Base-by-base conservation (phyloP, 2,797 vertebrate species). In the Betta splendens region DNA sequence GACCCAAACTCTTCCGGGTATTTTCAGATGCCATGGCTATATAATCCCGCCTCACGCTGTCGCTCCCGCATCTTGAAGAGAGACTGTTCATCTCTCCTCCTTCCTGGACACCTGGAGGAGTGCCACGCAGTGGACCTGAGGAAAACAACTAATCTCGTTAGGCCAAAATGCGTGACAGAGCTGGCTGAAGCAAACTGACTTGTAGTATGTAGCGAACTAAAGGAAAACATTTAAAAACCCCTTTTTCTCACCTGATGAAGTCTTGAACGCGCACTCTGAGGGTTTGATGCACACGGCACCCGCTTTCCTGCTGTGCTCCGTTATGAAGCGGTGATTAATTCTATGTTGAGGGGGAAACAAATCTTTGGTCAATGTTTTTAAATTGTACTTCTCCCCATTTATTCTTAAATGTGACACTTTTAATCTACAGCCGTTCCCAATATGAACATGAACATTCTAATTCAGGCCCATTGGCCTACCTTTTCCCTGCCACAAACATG, bases 241-340 rank as follows among this genome's bases (percentile, higher is more conserved):
- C 25, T 26, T 25, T 25, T 7, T 13, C 70, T 85, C 57, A 92
- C 93, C 93, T 93, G 86, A 94, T 94, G 83, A 95, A 94, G 93
- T 94, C 88, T 94, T 95, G 89, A 95, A 95, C 63, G 94, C 93
- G 94, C 93, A 32, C 93, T 94, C 89, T 94, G 93, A 21, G 94
- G 93, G 85, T n/a, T 95, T 95, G 88, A 95, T 95, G 80, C 94
- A 95, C 75, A 95, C 5, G 94, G 93, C 32, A 94, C 92, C 9
- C 93, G 84, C 52, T 93, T 94, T 5, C 93, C 86, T 93, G 92
- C 86, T 95, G 67, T 95, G 93, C 74, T 94, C 94, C 12, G 92
- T 92, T 72, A 95, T 94, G 84, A 95, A 95, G 64, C 92, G 91
- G 69, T 94, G 76, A 95, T 94, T 51, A 94, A 74, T 71, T 94